Conservation (phyloP, 2,113 vertebrate genomes). For the Origma solitaria region DNA sequence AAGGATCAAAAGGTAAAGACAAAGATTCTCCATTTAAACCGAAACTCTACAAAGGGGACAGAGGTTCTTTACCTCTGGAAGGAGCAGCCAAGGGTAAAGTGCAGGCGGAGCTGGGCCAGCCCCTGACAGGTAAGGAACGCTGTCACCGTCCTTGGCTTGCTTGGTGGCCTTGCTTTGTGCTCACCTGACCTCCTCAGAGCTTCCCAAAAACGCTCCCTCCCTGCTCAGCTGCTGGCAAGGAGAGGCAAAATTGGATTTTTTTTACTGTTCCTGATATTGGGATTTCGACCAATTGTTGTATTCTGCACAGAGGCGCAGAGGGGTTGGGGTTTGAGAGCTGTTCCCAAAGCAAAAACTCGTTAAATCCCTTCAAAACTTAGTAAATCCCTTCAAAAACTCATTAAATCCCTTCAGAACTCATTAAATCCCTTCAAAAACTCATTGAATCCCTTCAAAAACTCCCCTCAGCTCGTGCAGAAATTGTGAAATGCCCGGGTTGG, state of each 20-base stretch:
- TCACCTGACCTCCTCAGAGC: neutral
- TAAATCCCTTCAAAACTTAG: too few species aligned
- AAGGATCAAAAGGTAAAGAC: slow-evolving; percentile 99
- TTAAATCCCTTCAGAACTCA: too few species aligned
- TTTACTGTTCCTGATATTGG: too few species aligned
- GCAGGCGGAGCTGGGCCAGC: slow-evolving; percentile 89
- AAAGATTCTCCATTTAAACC: slow-evolving; percentile 98
- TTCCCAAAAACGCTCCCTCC: neutral
- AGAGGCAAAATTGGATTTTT: too few species aligned
- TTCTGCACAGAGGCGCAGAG: too few species aligned
- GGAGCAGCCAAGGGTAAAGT: slow-evolving; percentile 92
- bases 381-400: too few species aligned
- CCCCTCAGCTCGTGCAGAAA: neutral
- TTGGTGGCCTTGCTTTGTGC: slow-evolving; percentile 74
- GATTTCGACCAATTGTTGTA: too few species aligned
- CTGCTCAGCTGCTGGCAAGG: neutral
- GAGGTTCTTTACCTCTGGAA: slow-evolving; percentile 88
- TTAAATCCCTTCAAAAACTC: too few species aligned
- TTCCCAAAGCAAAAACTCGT: too few species aligned
- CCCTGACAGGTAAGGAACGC: slow-evolving; percentile 88
- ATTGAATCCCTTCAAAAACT: neutral
- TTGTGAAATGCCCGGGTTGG: neutral
- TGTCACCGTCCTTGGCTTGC: slow-evolving; percentile 66
- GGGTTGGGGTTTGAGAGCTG: too few species aligned
- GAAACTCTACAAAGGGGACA: slow-evolving; percentile 95